Evolutionary conservation across 2,888 invertebrate species (phyloP), one percentile per base, ranked within the genome.

Genomic region (Drosophila colorata): DNA sequence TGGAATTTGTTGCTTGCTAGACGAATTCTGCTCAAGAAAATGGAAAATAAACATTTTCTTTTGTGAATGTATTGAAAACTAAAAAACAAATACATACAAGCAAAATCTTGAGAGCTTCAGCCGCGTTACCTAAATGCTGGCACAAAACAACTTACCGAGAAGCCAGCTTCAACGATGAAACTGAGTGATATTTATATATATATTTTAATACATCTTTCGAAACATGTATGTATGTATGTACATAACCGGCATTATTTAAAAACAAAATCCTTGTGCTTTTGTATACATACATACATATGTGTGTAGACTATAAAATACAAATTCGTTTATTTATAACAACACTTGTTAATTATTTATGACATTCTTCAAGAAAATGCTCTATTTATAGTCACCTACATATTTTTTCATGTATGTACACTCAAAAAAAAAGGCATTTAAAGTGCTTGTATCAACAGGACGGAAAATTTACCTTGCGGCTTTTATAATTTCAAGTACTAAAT

Each of bases 311-410:
- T 46, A 49, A 43, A 73, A 71, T 40, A 65, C 49, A 73, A 57
- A 43, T 25, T 13, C 8, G 5, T 31, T 44, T 73, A 75, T 75
- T 75, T 69, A 51, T 76, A 69, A 52, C 46, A 57, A 40, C 41
- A 65, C 38, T 53, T 68, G 35, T 68, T 67, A 55, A 57, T 67
- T 51, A 61, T 60, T 65, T 65, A 51, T 57, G 63, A 46, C 25
- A 57, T 46, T 59, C 47, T 18, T 56, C 37, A 25, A 14, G 41
- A 60, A 60, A 53, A 35, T 56, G 2, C 35, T 31, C 41, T 72
- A 61, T 72, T 67, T 58, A 41, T 52, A 65, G 40, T 13, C 51
- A 43, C 11, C 25, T 51, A 48, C 43, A 33, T 51, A 13, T 14
- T 11, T 28, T 25, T 44, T 49, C 23, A 28, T 31, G 25, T 40